phyloP scores from a whole-genome alignment of 2,113 vertebrate species.

The Rhinoderma darwinii region DNA sequence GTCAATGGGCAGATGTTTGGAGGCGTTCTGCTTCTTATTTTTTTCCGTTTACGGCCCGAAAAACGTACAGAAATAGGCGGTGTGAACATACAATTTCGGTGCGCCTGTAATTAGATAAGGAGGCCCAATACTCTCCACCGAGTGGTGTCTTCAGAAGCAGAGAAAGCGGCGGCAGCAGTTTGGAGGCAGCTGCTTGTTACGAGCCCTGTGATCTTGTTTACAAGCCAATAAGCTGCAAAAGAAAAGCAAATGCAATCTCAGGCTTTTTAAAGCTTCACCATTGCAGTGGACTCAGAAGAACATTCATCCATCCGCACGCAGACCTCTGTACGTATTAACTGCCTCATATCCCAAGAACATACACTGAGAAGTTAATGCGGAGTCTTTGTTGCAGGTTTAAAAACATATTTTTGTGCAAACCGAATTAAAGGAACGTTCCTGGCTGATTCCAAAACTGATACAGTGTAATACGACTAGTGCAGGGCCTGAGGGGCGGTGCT shows the following conservation, averaged over 20 bases:
- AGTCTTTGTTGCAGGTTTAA: not conserved
- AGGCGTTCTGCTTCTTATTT: too few species aligned
- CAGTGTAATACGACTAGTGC: too few species aligned
- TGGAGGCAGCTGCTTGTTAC: not conserved
- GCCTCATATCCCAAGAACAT: not conserved
- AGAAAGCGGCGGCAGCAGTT: conserved; percentile 43
- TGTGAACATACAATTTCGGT: conserved; percentile 22
- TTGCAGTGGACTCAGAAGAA: not conserved
- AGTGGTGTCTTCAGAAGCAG: conserved; percentile 23
- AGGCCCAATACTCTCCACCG: not conserved
- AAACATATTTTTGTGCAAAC: too few species aligned
- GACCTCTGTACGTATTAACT: not conserved
- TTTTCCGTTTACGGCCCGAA: too few species aligned
- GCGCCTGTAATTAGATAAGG: conserved; percentile 46
- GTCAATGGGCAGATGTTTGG: too few species aligned
- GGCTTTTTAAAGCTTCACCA: not conserved
- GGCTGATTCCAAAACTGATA: too few species aligned
- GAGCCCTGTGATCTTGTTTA: conserved; percentile 41
- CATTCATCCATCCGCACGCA: not conserved
- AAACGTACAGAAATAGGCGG: too few species aligned
- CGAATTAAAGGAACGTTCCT: too few species aligned
- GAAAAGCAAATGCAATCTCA: conserved; percentile 40
- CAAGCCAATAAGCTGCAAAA: conserved; percentile 37
- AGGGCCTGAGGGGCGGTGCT: too few species aligned
- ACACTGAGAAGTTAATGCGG: too few species aligned